Evolutionary conservation across 2,113 vertebrate species (phyloP).

Genomic region (Nerophis ophidion): DNA sequence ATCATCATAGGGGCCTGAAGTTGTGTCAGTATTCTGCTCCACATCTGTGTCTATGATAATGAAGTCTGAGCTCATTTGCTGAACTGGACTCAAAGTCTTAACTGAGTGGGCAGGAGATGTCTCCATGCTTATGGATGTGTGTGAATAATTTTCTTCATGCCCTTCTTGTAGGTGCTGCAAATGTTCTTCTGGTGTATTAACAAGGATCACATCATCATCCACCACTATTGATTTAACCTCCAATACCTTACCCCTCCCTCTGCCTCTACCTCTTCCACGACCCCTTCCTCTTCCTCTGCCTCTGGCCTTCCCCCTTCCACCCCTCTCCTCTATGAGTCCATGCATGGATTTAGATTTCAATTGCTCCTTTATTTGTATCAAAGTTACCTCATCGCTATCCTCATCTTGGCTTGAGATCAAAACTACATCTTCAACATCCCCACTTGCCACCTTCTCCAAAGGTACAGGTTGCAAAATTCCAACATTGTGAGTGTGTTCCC

Average conservation of each 20-base stretch:
- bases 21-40: conserved; percentile 25
- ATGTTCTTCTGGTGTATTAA: conserved; percentile 34
- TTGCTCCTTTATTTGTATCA: conserved; percentile 72
- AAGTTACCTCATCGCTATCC: conserved; percentile 76
- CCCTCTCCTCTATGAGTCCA: conserved; percentile 37
- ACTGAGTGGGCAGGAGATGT: conserved; percentile 38
- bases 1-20: conserved; percentile 49
- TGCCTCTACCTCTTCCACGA: conserved; percentile 43
- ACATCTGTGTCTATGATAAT: conserved; percentile 51
- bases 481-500: conserved; percentile 15
- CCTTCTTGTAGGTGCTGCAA: conserved; percentile 49
- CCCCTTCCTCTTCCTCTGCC: conserved; percentile 38
- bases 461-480: conserved; percentile 5
- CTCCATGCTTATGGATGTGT: conserved; percentile 20
- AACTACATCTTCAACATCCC: conserved; percentile 29
- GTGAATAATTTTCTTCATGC: conserved; percentile 29
- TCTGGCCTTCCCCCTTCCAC: conserved; percentile 47
- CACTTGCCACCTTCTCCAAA: background rate
- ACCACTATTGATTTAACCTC: conserved; percentile 48
- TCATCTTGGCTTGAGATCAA: conserved; percentile 60
- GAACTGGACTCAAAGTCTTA: conserved; percentile 47
- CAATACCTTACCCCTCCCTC: conserved; percentile 36
- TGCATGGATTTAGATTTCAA: conserved; percentile 32
- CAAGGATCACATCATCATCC: conserved; percentile 46
- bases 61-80: conserved; percentile 56